Conservation (phyloP, 92 coral and sea anemone genomes). For the Anthopleura xanthogrammica region DNA sequence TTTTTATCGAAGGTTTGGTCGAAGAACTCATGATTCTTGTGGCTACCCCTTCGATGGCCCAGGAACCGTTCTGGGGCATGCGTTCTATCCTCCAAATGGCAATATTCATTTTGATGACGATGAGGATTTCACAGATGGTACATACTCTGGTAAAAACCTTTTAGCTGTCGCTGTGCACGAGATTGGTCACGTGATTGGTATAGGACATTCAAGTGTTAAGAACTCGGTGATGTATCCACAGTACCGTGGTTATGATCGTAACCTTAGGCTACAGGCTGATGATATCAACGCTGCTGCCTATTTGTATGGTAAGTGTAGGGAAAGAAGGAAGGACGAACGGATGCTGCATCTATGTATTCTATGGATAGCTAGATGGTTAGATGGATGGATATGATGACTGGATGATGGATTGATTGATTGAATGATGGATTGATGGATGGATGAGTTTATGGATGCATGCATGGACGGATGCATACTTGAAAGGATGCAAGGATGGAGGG, state of each 20-base stretch:
- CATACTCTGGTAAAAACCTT: conserved; percentile 53
- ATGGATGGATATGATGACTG: no score
- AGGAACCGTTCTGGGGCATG: conserved; percentile 55
- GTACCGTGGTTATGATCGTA: conserved; percentile 54
- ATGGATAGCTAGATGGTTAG: not conserved
- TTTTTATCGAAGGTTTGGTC: conserved; percentile 43
- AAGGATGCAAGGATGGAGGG: no score
- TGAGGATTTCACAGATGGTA: conserved; percentile 60
- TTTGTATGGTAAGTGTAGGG: conserved; percentile 58
- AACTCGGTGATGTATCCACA: conserved; percentile 62
- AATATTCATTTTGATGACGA: conserved; percentile 72
- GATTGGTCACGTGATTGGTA: conserved; percentile 86
- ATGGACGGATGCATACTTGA: not conserved
- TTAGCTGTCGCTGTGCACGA: conserved; percentile 82
- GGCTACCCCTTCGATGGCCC: conserved; percentile 40
- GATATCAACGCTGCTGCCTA: conserved; percentile 62
- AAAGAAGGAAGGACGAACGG: no score
- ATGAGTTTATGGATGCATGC: not conserved
- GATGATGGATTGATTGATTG: no score
- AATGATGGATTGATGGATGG: no score
- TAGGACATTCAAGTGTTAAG: conserved; percentile 48
- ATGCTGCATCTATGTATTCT: no score
- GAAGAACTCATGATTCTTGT: conserved; percentile 40
- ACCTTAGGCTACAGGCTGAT: conserved; percentile 60
- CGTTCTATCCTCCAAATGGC: conserved; percentile 60